Base-by-base conservation (phyloP, 2,797 vertebrate genomes). In the Sardinella longiceps region DNA sequence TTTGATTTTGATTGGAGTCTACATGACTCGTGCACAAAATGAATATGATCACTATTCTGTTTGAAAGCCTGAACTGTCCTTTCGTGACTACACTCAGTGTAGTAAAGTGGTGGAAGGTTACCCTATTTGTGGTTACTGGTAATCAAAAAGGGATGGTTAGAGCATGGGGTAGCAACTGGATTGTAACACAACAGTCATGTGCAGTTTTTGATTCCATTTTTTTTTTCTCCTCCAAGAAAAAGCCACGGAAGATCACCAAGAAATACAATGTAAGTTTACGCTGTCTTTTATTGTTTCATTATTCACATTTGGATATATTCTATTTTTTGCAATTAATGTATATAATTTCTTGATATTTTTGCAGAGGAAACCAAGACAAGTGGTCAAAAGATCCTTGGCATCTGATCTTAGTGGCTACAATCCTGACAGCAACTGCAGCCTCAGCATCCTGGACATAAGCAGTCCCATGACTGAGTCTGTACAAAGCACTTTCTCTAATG, bases 381-480 rank as follows among this genome's bases (percentile, higher is more conserved):
- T 0, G 63, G 87, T 9, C 12, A 92, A 88, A n/a, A 86, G 94
- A 9, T 93, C 93, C 0, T 88, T 95, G 0, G 89, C 91, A 0
- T 95, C 95, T 28, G 90, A 87, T 81, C 63, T 95, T 0, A 95
- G 93, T 11, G 95, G 95, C 2, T 90, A 12, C 33, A 0, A 56
- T 7, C 53, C 53, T 7, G 92, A 91, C 74, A 63, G 5, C 0
- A 37, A 15, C 30, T 20, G 12, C 30, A 39, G 5, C 12, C 14
- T 12, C 7, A 7, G 25, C 1, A 20, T 6, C 33, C 18, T 37
- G 33, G 66, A 74, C 30, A 18, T 15, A 18, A 7, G 33, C 39
- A 20, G 33, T 20, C 30, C 12, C 14, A 18, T 74, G 18, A 18
- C 20, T 39, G 66, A 74, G 18, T 74, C 30, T 15, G 18, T 33